phyloP scores from a whole-genome alignment of 1,140 invertebrate species.

The Spodoptera litura region DNA sequence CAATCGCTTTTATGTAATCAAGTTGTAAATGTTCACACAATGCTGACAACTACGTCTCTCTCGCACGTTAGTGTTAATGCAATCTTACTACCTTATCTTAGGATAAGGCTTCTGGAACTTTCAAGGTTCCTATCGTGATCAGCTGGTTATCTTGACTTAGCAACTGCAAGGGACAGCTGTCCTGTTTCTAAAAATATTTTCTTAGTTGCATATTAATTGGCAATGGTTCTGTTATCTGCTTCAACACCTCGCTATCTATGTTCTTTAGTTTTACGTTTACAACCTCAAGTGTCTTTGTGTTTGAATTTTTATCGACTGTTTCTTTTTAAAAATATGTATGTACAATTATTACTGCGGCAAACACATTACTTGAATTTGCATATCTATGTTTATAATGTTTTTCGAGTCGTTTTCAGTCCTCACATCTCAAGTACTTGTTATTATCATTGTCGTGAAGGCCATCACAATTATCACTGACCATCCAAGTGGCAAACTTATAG shows the following conservation, averaged over 20 bases:
- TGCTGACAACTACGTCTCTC: conserved; percentile 38
- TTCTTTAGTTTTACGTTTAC: too few relatives aligned
- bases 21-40: conserved; percentile 43
- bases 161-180: conserved; percentile 3
- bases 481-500: conserved; percentile 56
- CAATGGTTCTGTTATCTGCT: background rate
- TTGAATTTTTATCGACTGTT: too few relatives aligned
- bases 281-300: too few relatives aligned
- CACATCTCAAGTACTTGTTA: conserved; percentile 16
- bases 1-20: conserved; percentile 43
- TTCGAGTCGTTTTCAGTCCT: conserved; percentile 16
- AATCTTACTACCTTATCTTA: conserved; percentile 6
- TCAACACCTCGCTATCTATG: too few relatives aligned
- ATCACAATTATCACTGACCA: conserved; percentile 56
- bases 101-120: conserved; percentile 35
- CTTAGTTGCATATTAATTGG: background rate
- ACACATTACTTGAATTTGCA: background rate
- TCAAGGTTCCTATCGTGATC: conserved; percentile 29
- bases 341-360: too few relatives aligned
- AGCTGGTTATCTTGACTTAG: conserved; percentile 18
- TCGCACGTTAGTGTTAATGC: conserved; percentile 19
- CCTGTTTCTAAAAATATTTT: background rate
- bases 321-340: too few relatives aligned
- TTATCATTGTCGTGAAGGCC: conserved; percentile 55
- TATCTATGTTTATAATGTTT: background rate